Conservation (phyloP, 1,140 invertebrate genomes). For the Copidosoma floridanum region DNA sequence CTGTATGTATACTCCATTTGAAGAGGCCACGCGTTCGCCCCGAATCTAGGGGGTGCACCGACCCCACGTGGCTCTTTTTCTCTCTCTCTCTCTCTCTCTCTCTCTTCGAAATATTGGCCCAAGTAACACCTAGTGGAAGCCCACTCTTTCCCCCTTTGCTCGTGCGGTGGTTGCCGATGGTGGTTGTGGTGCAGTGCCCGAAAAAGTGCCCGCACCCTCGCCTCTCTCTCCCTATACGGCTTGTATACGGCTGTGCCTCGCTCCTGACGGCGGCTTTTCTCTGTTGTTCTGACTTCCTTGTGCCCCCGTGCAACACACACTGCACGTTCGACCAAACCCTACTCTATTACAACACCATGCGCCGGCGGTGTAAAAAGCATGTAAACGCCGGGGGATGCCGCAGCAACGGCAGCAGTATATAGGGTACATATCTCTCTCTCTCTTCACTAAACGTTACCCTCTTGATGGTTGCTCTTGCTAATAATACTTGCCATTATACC, state of each 20-base stretch:
- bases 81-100: constrained; percentile 7
- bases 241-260: no score
- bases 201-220: constrained; percentile 18
- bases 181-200: not conserved
- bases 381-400: constrained; percentile 18
- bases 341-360: no score
- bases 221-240: constrained; percentile 1
- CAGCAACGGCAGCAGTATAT: constrained; percentile 12
- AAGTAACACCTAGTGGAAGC: no score
- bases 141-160: not conserved
- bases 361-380: constrained; percentile 11
- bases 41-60: constrained; percentile 25
- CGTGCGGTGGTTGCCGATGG: not conserved
- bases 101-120: no score
- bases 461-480: constrained; percentile 6
- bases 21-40: constrained; percentile 50
- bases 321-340: no score
- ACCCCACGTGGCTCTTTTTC: constrained; percentile 42
- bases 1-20: constrained; percentile 51
- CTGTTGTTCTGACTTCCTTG: not conserved
- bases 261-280: not conserved
- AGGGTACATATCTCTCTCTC: no score
- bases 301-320: no score
- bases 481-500: constrained; percentile 13
- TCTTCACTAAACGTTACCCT: constrained; percentile 18